Evolutionary conservation across 2,113 vertebrate genomes (phyloP).

Genomic region (Gallinago jamesoni): DNA sequence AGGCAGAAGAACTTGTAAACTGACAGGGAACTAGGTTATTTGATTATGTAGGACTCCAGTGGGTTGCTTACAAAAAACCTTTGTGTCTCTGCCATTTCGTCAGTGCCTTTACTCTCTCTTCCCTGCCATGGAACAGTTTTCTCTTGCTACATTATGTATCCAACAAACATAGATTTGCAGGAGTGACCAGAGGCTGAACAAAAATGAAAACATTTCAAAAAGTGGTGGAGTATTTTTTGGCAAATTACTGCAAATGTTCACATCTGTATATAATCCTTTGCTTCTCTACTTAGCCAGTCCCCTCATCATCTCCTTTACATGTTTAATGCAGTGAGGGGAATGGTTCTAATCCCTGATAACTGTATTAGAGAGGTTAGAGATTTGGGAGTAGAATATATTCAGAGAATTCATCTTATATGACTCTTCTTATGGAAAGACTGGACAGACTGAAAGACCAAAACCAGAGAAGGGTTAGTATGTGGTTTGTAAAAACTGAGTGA

Average conservation of each 20-base stretch:
- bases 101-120: not conserved
- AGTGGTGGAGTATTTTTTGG: accelerated
- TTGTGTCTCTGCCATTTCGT: not conserved
- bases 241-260: not conserved
- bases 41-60: not conserved
- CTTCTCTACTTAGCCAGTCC: not conserved
- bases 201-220: not conserved
- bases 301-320: not conserved
- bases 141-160: not conserved
- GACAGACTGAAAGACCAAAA: not conserved
- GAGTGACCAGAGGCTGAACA: not conserved
- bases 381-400: not conserved
- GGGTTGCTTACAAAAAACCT: not conserved
- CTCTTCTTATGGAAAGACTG: not conserved
- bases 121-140: not conserved
- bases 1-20: not conserved
- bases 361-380: not conserved
- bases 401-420: not conserved
- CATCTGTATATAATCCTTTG: not conserved
- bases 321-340: not conserved
- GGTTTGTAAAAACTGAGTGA: not conserved
- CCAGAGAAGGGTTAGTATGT: not conserved
- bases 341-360: not conserved
- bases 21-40: not conserved
- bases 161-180: not conserved